Conservation (phyloP, 2,797 vertebrate species). For the Anolis apletophallus region DNA sequence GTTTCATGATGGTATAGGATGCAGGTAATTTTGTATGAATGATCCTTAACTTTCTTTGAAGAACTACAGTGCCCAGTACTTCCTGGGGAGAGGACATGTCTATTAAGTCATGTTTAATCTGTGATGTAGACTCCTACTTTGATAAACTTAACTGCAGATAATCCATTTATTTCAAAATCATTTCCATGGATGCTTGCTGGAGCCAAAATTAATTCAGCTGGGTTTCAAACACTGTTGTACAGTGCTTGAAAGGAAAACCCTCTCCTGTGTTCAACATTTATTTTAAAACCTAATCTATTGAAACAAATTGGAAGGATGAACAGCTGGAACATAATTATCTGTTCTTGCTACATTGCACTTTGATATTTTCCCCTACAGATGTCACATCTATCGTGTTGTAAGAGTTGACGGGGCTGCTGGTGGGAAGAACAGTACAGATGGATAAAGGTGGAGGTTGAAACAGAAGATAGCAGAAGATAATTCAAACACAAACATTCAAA, state of each 20-base stretch:
- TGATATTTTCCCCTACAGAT: slow-evolving; percentile 58
- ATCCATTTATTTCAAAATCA: not conserved
- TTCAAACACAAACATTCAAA: slow-evolving; percentile 68
- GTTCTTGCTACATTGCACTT: slow-evolving; percentile 60
- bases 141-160: too few species aligned
- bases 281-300: slow-evolving; percentile 65
- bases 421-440: slow-evolving; percentile 61
- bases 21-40: not conserved
- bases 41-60: not conserved
- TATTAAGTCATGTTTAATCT: not conserved
- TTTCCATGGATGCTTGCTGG: slow-evolving; percentile 3
- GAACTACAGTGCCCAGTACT: not conserved
- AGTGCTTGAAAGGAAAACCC: slow-evolving; percentile 33
- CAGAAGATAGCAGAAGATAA: slow-evolving; percentile 67
- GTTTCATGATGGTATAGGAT: not conserved
- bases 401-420: slow-evolving; percentile 61
- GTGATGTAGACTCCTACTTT: not conserved
- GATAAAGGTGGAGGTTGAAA: slow-evolving; percentile 58
- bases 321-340: slow-evolving; percentile 52
- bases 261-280: slow-evolving; percentile 16
- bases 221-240: not conserved
- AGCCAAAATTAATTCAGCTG: not conserved
- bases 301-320: slow-evolving; percentile 63
- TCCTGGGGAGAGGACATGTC: not conserved
- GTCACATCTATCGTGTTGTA: slow-evolving; percentile 63